Percentiles rank a stretch among this genome's conserved stretches.
Conservation (phyloP, 2,797 vertebrate species). For the Phataginus tetradactyla region DNA sequence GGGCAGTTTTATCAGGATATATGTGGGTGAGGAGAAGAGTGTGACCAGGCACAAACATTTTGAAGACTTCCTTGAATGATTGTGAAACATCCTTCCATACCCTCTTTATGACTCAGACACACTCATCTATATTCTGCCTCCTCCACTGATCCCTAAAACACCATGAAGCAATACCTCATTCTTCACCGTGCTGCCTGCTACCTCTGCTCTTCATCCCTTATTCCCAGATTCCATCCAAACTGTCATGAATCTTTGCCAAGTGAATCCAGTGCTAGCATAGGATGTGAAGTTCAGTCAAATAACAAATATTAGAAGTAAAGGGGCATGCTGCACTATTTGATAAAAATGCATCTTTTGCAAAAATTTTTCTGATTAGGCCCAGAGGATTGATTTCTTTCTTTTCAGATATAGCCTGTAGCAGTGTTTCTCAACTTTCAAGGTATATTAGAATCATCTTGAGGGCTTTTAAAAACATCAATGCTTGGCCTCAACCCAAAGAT, state of each 20-base stretch:
- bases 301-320: background rate
- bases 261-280: background rate
- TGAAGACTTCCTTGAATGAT: background rate
- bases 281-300: background rate
- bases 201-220: background rate
- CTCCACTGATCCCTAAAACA: background rate
- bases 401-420: background rate
- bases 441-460: background rate
- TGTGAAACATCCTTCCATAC: background rate
- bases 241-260: background rate
- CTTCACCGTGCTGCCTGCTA: background rate
- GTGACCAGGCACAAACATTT: background rate
- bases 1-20: background rate
- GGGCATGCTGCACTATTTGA: background rate
- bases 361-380: background rate
- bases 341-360: background rate
- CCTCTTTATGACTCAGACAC: background rate
- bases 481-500: background rate
- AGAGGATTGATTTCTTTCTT: background rate
- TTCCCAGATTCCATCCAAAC: background rate
- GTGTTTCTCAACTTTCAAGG: background rate
- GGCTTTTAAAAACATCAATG: slow-evolving; percentile 15
- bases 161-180: background rate
- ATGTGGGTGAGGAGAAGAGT: background rate
- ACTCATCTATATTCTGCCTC: background rate